phyloP scores from a whole-genome alignment of 2,888 invertebrate species.

The Meganola albula region DNA sequence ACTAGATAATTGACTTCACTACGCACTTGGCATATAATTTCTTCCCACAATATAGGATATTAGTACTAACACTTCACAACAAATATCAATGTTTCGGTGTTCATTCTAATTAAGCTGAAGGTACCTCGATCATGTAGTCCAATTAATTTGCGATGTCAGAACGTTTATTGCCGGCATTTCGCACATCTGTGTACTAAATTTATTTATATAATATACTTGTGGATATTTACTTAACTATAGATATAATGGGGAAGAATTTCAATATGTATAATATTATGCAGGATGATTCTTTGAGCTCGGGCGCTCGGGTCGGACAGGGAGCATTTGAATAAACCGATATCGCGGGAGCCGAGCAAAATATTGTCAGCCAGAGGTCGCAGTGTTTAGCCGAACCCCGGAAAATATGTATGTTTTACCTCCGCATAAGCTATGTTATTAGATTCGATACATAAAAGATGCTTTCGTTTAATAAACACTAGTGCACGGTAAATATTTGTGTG shows the following conservation, averaged over 20 bases:
- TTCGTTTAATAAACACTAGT: too few relatives aligned
- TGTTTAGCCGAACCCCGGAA: constrained; percentile 49
- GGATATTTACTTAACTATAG: too few relatives aligned
- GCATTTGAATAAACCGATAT: constrained; percentile 76
- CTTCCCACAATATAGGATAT: too few relatives aligned
- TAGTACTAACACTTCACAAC: too few relatives aligned
- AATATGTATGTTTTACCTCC: constrained; percentile 62
- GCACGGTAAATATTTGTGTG: too few relatives aligned
- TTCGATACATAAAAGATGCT: constrained; percentile 47
- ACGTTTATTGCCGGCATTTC: constrained; percentile 27
- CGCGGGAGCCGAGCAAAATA: constrained; percentile 66
- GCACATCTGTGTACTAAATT: constrained; percentile 46
- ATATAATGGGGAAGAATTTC: constrained; percentile 68
- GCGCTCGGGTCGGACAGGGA: constrained; percentile 56
- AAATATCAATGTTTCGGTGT: too few relatives aligned
- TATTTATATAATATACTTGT: constrained; percentile 67
- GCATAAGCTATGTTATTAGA: constrained; percentile 55
- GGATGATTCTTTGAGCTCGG: constrained; percentile 74
- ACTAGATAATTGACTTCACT: too few relatives aligned
- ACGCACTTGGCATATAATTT: too few relatives aligned
- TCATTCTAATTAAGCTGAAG: too few relatives aligned
- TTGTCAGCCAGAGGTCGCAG: constrained; percentile 66
- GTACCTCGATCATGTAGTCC: too few relatives aligned
- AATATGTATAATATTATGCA: constrained; percentile 75
- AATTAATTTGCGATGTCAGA: too few relatives aligned